These are phyloP conservation scores for Drosophila barbarae DNA, from an alignment of 2,888 invertebrate species.

Conservation along the genomic window DNA sequence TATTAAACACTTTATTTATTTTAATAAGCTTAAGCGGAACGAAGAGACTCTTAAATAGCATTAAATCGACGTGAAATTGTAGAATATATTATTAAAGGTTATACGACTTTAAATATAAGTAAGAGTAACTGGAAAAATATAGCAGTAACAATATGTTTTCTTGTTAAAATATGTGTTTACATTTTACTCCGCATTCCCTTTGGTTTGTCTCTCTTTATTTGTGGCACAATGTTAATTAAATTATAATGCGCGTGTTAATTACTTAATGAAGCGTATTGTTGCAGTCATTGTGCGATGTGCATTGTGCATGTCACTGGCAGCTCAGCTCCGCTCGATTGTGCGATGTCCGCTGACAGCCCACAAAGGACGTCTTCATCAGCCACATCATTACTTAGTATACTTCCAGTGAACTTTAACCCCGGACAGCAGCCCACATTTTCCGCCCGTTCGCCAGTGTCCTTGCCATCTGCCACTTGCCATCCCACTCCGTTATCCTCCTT, in stretches of 20 bases:
- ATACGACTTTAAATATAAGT: too few species aligned
- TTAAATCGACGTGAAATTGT: not conserved
- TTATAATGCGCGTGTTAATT: slow-evolving; percentile 62
- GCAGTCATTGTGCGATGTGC: slow-evolving; percentile 39
- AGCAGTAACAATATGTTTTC: not conserved
- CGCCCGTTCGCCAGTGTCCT: slow-evolving; percentile 18
- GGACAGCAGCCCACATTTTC: slow-evolving; percentile 6
- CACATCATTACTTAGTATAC: slow-evolving; percentile 16
- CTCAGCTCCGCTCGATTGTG: slow-evolving; percentile 46
- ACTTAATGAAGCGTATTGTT: slow-evolving; percentile 64
- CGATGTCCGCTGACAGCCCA: slow-evolving; percentile 36
- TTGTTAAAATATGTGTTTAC: not conserved
- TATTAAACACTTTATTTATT: too few species aligned
- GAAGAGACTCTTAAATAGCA: not conserved
- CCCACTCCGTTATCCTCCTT: not conserved
- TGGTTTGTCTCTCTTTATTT: slow-evolving; percentile 5
- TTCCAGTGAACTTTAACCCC: slow-evolving; percentile 24
- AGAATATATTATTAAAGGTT: not conserved
- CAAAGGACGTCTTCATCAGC: slow-evolving; percentile 41
- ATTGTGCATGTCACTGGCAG: slow-evolving; percentile 42
- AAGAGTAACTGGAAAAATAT: too few species aligned
- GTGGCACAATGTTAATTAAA: slow-evolving; percentile 53
- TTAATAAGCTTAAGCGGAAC: not conserved
- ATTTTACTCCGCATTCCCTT: not conserved
- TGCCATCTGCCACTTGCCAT: slow-evolving; percentile 7